Percentiles rank a stretch among this genome's conserved stretches.
Evolutionary conservation across 1,140 invertebrate genomes (phyloP).

Genomic region (Drosophila tsacasi): DNA sequence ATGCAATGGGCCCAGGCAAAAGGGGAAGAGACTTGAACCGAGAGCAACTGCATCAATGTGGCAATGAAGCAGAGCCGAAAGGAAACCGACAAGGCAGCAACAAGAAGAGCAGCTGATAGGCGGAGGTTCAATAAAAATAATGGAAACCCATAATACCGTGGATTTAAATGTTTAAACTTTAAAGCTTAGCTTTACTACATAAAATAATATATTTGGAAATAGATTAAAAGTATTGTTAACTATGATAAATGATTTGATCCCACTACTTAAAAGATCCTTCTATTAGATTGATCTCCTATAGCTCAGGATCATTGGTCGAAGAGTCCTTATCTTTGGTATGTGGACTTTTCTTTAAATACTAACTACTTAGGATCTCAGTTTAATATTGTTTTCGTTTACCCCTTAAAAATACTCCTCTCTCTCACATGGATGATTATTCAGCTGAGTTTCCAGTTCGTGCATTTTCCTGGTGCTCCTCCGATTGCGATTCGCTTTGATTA

Average conservation of each 20-base stretch:
- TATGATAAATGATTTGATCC: too few relatives aligned
- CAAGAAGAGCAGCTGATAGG: constrained; percentile 11
- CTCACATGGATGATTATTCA: constrained; percentile 23
- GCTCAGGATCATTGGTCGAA: background rate
- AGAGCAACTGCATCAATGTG: constrained; percentile 68
- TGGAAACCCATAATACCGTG: background rate
- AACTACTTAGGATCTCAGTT: background rate
- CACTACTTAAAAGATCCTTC: background rate
- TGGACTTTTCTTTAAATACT: background rate
- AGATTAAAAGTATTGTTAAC: too few relatives aligned
- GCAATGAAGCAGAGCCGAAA: constrained; percentile 63
- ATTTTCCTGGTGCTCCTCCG: constrained; percentile 39
- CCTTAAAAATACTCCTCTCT: background rate
- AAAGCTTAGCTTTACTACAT: too few relatives aligned
- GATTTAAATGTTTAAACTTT: background rate
- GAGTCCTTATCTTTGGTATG: background rate
- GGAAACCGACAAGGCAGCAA: constrained; percentile 19
- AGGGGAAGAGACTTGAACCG: constrained; percentile 19
- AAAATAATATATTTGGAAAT: background rate
- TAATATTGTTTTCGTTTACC: background rate
- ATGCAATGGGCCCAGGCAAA: constrained; percentile 15
- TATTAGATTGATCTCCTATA: background rate
- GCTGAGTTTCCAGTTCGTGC: constrained; percentile 48
- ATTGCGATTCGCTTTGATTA: constrained; percentile 64
- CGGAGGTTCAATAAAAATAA: background rate